Conservation (phyloP, 2,113 vertebrate genomes). For the Brachirus orientalis region DNA sequence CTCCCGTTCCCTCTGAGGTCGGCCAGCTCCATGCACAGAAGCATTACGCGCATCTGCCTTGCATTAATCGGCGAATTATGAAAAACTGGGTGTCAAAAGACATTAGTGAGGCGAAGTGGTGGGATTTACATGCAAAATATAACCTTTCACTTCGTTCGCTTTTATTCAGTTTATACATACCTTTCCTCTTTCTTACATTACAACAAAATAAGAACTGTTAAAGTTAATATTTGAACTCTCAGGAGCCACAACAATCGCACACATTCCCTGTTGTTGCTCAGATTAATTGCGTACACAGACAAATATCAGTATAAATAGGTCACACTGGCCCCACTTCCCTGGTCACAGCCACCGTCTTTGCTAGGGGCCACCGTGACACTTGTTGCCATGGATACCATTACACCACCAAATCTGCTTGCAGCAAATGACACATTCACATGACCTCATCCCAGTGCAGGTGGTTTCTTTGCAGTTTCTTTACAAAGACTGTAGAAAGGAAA, state of each 20-base stretch:
- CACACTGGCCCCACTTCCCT: slow-evolving; percentile 13
- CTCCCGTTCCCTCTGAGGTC: slow-evolving; percentile 67
- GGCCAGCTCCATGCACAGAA: slow-evolving; percentile 70
- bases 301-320: slow-evolving; percentile 9
- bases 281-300: background rate
- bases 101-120: slow-evolving; percentile 30
- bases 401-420: slow-evolving; percentile 7
- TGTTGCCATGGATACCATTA: slow-evolving; percentile 52
- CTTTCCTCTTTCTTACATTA: no score
- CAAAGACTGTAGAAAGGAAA: slow-evolving; percentile 2
- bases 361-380: slow-evolving; percentile 13
- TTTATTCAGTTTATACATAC: no score
- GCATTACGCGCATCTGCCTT: slow-evolving; percentile 81
- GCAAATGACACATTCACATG: slow-evolving; percentile 58
- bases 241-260: no score
- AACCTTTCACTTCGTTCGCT: background rate
- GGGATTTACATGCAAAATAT: background rate
- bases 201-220: no score
- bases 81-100: slow-evolving; percentile 70
- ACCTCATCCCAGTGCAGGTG: slow-evolving; percentile 60
- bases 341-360: slow-evolving; percentile 29
- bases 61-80: slow-evolving; percentile 79
- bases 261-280: background rate
- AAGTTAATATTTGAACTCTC: no score
- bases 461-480: slow-evolving; percentile 19